These are phyloP conservation scores for Bradypodion pumilum DNA, from an alignment of 2,797 vertebrate genomes.

Conservation along the genomic window DNA sequence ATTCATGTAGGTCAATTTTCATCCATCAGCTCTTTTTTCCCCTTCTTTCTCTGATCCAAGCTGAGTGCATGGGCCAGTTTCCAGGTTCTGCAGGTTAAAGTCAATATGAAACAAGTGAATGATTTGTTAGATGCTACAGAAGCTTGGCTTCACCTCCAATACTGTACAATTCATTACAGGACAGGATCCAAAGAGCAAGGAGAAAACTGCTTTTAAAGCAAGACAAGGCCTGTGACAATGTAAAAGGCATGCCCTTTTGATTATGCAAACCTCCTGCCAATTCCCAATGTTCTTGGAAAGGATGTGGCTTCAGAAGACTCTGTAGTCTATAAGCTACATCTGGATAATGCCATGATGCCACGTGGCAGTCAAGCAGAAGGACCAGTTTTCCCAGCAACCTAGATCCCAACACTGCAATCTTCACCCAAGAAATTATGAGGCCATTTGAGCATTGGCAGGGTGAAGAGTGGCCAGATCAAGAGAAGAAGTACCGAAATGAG, in stretches of 20 bases:
- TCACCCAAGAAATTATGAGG: background rate
- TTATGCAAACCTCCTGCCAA: slow-evolving; percentile 1
- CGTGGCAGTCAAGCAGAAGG: background rate
- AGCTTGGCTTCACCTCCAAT: accelerated
- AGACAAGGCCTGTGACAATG: background rate
- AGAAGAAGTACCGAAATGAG: background rate
- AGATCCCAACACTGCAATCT: background rate
- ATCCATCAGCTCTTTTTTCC: background rate
- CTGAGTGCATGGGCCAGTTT: background rate
- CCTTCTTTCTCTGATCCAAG: background rate
- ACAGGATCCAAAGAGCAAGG: background rate
- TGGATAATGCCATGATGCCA: background rate
- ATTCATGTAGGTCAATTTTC: slow-evolving; percentile 2
- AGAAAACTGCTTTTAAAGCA: background rate
- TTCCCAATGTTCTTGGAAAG: background rate
- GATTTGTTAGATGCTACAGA: background rate
- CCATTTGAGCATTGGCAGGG: background rate
- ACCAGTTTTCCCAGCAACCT: background rate
- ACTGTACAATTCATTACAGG: slow-evolving; percentile 1
- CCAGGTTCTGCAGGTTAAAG: slow-evolving; percentile 8
- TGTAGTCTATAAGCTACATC: background rate
- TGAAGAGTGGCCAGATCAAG: background rate
- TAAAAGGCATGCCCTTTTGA: background rate
- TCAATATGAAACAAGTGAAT: background rate
- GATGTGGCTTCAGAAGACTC: background rate